Conservation (phyloP, 2,797 vertebrate genomes). For the Phrynocephalus vlangalii region DNA sequence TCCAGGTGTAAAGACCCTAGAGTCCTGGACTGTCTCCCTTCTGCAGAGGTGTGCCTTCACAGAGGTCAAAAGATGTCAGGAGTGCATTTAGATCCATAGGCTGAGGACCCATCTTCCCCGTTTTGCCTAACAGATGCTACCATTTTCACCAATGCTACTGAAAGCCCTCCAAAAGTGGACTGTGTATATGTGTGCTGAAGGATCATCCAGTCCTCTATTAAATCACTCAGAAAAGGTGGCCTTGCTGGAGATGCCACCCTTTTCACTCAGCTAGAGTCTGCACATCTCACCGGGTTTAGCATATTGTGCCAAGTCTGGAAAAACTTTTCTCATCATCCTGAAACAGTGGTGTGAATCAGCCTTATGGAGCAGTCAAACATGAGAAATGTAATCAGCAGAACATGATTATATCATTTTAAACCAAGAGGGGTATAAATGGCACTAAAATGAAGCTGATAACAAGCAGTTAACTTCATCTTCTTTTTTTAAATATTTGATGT, state of each 20-base stretch:
- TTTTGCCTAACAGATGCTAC: too few species aligned
- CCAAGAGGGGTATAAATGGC: background rate
- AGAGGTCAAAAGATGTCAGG: too few species aligned
- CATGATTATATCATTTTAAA: background rate
- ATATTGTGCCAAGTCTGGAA: background rate
- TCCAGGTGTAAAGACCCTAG: too few species aligned
- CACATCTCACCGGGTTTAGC: background rate
- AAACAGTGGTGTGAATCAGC: background rate
- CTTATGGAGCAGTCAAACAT: background rate
- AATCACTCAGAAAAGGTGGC: too few species aligned
- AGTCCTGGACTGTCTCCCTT: too few species aligned
- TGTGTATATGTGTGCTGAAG: too few species aligned
- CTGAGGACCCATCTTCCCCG: too few species aligned
- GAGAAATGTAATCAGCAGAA: background rate
- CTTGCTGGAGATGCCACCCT: background rate
- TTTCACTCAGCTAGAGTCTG: background rate
- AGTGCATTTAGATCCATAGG: too few species aligned
- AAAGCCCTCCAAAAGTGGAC: too few species aligned
- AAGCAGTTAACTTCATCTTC: conserved; percentile 15
- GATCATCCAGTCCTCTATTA: too few species aligned
- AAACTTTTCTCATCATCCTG: background rate
- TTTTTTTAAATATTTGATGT: conserved; percentile 24
- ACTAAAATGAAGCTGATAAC: background rate
- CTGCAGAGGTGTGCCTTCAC: too few species aligned
- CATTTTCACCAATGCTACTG: too few species aligned